Base-by-base conservation (phyloP, 1,140 invertebrate species). In the Euschistus heros region DNA sequence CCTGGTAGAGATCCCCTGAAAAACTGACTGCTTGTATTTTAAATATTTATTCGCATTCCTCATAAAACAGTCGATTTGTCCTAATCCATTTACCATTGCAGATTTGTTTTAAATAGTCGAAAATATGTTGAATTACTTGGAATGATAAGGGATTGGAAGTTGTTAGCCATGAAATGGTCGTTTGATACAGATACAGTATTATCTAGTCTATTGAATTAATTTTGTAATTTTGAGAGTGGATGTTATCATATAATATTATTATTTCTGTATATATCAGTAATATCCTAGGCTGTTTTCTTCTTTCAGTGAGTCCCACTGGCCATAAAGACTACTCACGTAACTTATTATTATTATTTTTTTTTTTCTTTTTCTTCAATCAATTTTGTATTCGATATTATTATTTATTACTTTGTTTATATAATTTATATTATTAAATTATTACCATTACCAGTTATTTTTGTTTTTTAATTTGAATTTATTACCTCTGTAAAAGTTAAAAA, bases 171-270 rank as follows among this genome's bases (percentile, higher is more conserved):
- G 27, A 54, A 64, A 64, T 54, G 59, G 59, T 61, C 33, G 59
- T 18, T 37, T 61, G 42, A 54, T 50, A 54, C 65, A 66, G 42
- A 54, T 50, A 54, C 65, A 66, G 65, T 66, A 66, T 66, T 66
- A 66, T 66, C 65, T 66, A 66, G 65, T 66, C 65, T 61, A 61
- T 57, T 61, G 59, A 61, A 18, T 61, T 61, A 42, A 42, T 61
- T 61, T 61, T 61, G 59, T 61, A 61, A 61, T 61, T 20, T 61
- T 42, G 59, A 61, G 59, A 61, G 59, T 61, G 30, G 59, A 22
- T 30, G 59, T 61, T 61, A 42, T 61, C n/a, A 42, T 26, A 61
- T 61, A 20, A 61, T 61, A 37, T 18, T 61, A 37, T 37, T 61
- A n/a, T 61, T 24, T 61, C 30, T 61, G 59, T 61, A 61, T 61